Evolutionary conservation across 2,113 vertebrate species (phyloP), one percentile per base, ranked within the genome.

Genomic region (Mormyrus iriodes): DNA sequence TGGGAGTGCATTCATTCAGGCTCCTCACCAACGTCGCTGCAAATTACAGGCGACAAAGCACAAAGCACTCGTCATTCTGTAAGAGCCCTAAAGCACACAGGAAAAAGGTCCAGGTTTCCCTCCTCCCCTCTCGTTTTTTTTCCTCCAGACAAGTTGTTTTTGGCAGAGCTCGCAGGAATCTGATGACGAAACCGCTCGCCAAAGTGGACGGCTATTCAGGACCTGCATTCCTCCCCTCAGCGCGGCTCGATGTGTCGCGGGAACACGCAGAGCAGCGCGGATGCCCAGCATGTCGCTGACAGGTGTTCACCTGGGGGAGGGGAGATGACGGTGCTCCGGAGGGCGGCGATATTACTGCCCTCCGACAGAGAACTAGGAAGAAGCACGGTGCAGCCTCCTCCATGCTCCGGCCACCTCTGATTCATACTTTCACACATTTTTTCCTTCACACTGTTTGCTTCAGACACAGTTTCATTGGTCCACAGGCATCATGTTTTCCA

Each of bases 141-240:
- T 58, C 0, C 90, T 90, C 86, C 17, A 76, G 73, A 79, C 46
- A 35, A 91, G 91, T 92, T 90, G 48, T 85, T 91, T 73, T 89
- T 93, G 91, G 91, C 91, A 76, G 53, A n/a, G 42, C 73, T 85
- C 35, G 24, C 39, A 89, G 89, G 90, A 93, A 92, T 91, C 51
- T 12, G 39, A 91, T 91, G 92, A 93, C 86, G 73, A 92, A 90
- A 91, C n/a, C 13, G 5, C 39, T 73, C 65, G 87, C 88, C 89
- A 82, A 90, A 39, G 86, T 42, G 55, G 88, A 90, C 69, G 85
- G 83, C 85, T 39, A 58, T 24, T 44, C 88, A 44, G 49, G 88
- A 90, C 27, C 6, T 10, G 42, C 35, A 61, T 89, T 90, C 83
- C 84, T 88, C 44, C 27, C 42, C 44, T 88, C 65, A 39, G 49